These are phyloP conservation scores for Syngnathus floridae DNA, from an alignment of 2,113 vertebrate genomes.

Conservation along the genomic window DNA sequence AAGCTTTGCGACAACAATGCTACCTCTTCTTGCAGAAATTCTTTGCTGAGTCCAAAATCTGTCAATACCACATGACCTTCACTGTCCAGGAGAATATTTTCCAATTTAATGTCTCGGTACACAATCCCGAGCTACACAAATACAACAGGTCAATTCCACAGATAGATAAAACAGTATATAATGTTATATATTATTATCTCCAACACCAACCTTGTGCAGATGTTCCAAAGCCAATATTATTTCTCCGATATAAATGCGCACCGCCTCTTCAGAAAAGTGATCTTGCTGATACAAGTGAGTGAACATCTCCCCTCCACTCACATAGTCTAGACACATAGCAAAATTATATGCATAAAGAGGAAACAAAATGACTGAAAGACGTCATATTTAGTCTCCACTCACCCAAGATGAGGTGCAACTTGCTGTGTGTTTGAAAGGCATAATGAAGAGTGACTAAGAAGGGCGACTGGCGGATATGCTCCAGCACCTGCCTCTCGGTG, in stretches of 20 bases:
- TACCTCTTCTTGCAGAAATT: conserved; percentile 85
- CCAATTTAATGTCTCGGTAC: conserved; percentile 87
- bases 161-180: no score
- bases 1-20: not conserved
- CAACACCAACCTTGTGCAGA: conserved; percentile 79
- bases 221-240: conserved; percentile 85
- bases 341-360: conserved; percentile 2
- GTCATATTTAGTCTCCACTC: conserved; percentile 26
- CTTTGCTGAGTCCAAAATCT: conserved; percentile 91
- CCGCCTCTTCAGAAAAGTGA: conserved; percentile 84
- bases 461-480: conserved; percentile 85
- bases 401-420: conserved; percentile 89
- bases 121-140: conserved; percentile 81
- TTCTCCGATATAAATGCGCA: conserved; percentile 83
- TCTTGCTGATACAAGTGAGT: conserved; percentile 89
- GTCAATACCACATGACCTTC: conserved; percentile 88
- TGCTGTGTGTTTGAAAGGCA: conserved; percentile 88
- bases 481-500: conserved; percentile 84
- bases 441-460: conserved; percentile 91
- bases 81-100: conserved; percentile 85
- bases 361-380: conserved; percentile 11
- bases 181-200: not conserved
- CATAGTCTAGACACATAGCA: conserved; percentile 74
- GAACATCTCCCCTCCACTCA: conserved; percentile 89
- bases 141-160: not conserved